Percentiles rank a stretch among this genome's conserved stretches.
Evolutionary conservation across 2,797 vertebrate species (phyloP).

Genomic region (Chelon auratus): DNA sequence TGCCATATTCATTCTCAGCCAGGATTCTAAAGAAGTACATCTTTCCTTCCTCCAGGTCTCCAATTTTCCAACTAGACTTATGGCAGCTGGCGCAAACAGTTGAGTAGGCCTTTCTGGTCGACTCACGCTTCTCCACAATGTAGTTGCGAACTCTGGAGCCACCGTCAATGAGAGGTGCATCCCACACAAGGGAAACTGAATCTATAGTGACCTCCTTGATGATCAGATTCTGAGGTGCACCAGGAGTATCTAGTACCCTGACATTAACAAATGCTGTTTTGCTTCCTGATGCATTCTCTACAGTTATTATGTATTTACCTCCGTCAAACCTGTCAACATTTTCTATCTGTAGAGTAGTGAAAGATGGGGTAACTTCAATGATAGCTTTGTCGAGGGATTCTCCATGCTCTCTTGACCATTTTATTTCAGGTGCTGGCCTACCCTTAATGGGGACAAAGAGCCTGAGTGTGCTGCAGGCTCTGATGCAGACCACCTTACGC

Average conservation of each 20-base stretch:
- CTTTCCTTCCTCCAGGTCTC: conserved; percentile 93
- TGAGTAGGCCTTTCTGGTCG: conserved; percentile 96
- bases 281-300: conserved; percentile 95
- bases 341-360: conserved; percentile 92
- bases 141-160: conserved; percentile 97
- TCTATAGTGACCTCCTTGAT: conserved; percentile 95
- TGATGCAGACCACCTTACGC: conserved; percentile 93
- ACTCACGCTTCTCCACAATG: conserved; percentile 97
- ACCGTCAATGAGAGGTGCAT: conserved; percentile 95
- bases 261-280: conserved; percentile 97
- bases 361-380: conserved; percentile 95
- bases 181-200: conserved; percentile 97
- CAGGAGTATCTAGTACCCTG: conserved; percentile 96
- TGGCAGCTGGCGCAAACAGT: conserved; percentile 95
- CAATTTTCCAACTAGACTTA: conserved; percentile 96
- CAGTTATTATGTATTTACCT: conserved; percentile 94
- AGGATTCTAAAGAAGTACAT: conserved; percentile 97
- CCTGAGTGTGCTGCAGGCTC: conserved; percentile 95
- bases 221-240: conserved; percentile 92
- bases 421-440: conserved; percentile 95
- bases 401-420: conserved; percentile 95
- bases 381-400: conserved; percentile 92
- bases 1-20: conserved; percentile 97
- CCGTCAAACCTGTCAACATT: conserved; percentile 97
- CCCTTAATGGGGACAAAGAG: conserved; percentile 98